These are phyloP conservation scores for Linepithema humile DNA, from an alignment of 1,140 invertebrate genomes.

Conservation along the genomic window DNA sequence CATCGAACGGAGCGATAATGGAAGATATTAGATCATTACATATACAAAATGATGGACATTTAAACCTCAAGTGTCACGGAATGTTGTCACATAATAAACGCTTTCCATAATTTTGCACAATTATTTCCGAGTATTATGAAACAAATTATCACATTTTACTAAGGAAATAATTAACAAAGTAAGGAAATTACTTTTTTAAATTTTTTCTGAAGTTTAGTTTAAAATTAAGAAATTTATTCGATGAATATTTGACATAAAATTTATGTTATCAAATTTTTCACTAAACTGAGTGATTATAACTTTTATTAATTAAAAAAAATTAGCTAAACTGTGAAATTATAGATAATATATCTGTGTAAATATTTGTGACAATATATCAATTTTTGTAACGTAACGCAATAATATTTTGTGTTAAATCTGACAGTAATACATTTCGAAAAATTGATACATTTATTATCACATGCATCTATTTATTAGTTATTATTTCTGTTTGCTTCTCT, in stretches of 20 bases:
- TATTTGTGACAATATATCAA: not conserved
- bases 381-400: not conserved
- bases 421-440: not conserved
- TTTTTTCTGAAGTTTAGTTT: not conserved
- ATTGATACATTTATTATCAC: not conserved
- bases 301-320: no score
- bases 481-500: not conserved
- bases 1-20: constrained; percentile 35
- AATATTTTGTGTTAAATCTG: not conserved
- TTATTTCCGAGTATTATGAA: not conserved
- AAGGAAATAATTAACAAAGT: not conserved
- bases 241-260: not conserved
- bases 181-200: no score
- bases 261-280: not conserved
- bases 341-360: not conserved
- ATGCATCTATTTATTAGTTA: not conserved
- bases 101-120: not conserved
- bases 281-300: no score
- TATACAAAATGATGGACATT: constrained; percentile 16
- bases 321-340: not conserved
- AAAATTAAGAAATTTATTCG: not conserved
- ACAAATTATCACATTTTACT: not conserved
- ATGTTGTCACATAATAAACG: not conserved
- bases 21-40: constrained; percentile 44
- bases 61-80: constrained; percentile 15